Evolutionary conservation across 2,797 vertebrate genomes (phyloP).

Genomic region (Pipistrellus nathusii): DNA sequence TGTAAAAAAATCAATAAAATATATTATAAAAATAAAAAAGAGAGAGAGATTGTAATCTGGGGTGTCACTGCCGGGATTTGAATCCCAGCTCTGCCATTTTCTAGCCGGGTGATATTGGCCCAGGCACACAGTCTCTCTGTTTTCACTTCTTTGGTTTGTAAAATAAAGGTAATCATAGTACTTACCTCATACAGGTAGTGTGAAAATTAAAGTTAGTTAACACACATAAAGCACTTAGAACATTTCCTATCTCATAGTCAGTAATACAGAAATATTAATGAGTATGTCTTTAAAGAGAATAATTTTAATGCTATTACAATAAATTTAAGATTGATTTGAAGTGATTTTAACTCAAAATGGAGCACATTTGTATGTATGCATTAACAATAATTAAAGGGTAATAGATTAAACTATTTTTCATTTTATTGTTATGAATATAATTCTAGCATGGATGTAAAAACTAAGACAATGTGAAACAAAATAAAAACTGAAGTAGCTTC

Average conservation of each 20-base stretch:
- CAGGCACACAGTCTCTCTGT: neutral
- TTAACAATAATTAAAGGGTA: neutral
- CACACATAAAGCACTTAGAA: neutral
- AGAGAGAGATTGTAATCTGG: too few relatives aligned
- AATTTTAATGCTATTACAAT: neutral
- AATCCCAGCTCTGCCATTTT: neutral
- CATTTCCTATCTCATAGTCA: neutral
- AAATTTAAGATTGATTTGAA: neutral
- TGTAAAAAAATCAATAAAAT: too few relatives aligned
- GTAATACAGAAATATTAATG: neutral
- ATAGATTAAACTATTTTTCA: neutral
- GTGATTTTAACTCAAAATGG: neutral
- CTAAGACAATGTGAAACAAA: neutral
- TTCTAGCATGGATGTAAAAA: neutral
- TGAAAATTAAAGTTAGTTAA: neutral
- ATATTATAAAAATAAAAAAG: too few relatives aligned
- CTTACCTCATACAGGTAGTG: neutral
- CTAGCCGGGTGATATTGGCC: neutral
- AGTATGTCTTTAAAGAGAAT: neutral
- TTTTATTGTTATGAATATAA: neutral
- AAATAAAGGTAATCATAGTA: neutral
- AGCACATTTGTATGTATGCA: neutral
- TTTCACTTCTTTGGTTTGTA: neutral
- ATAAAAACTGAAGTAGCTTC: neutral
- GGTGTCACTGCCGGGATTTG: neutral